A percentile compares a stretch with the other conserved stretches of the same genome.
Conservation (phyloP, 2,113 vertebrate species). For the Pyxicephalus adspersus region DNA sequence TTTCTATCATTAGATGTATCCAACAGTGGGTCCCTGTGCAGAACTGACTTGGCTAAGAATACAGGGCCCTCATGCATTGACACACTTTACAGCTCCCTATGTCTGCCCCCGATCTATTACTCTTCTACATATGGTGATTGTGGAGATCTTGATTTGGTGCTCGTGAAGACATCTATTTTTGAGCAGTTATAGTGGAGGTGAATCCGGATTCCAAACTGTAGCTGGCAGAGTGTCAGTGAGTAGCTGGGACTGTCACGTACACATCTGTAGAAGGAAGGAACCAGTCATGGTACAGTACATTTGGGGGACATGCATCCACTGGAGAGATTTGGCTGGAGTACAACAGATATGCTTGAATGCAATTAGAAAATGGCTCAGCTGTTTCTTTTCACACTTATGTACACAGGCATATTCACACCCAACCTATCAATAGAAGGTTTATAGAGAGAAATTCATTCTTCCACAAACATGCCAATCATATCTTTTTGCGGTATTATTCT, state of each 20-base stretch:
- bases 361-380: conserved; percentile 3
- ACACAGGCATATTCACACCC: conserved; percentile 31
- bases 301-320: neutral
- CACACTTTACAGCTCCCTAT: no score
- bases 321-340: neutral
- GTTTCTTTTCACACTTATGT: conserved; percentile 19
- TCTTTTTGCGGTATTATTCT: conserved; percentile 1
- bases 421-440: conserved; percentile 19
- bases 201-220: neutral
- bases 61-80: no score
- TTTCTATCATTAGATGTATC: no score
- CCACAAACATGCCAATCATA: conserved; percentile 36
- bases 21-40: no score
- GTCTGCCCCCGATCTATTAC: no score
- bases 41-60: no score
- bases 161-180: no score
- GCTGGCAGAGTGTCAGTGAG: neutral
- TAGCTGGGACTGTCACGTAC: neutral
- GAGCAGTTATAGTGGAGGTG: no score
- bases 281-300: neutral
- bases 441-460: neutral
- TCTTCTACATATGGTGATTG: no score
- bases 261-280: neutral
- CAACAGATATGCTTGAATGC: conserved; percentile 22
- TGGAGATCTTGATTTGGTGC: no score